Base-by-base conservation (phyloP, 2,797 vertebrate genomes). In the Gallinago stenura region DNA sequence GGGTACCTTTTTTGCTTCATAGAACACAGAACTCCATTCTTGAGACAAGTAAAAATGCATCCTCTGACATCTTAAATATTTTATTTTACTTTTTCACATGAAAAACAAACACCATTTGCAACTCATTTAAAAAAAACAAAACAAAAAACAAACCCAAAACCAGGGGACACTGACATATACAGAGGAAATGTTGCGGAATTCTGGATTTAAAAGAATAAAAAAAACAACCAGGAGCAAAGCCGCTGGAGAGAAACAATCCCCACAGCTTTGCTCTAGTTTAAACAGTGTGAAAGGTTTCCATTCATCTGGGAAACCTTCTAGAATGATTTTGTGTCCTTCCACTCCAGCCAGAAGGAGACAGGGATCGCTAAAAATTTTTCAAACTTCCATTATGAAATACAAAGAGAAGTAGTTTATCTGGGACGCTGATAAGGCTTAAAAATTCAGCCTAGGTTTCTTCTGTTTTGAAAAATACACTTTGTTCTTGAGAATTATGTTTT, bases 81-180 rank as follows among this genome's bases (percentile, higher is more conserved):
- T 16, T 56, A 14, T 57, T 84, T 84, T 31, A 56, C 4, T 57
- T 94, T 79, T 82, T 41, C 28, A 58, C 11, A 35, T 22, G 5
- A 50, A 92, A 82, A 91, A 11, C 3, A 33, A 66, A 30, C 2
- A 3, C 4, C 11, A 46, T 2, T 10, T 18, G 7, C 15, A 72
- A 20, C 1, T 3, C 3, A 10, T 51, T 69, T 22, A 3, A 19
- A 45, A 71, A 54, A 48, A 0, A 33, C 11, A 12, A 46, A 46
- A 46, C 45, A 0, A 33, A 18, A 12, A 46, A 19, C 10, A 43
- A 15, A 16, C 11, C 15, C 37, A 10, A 37, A 37, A 37, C 41
- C 15, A 70, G 7, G 13, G 12, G 2, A 37, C 4, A 37, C 11
- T 58, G 28, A 65, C 53, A 10, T 60, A 4, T 24, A 3, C 7